Conservation (phyloP, 2,113 vertebrate species). For the Callorhinus ursinus region DNA sequence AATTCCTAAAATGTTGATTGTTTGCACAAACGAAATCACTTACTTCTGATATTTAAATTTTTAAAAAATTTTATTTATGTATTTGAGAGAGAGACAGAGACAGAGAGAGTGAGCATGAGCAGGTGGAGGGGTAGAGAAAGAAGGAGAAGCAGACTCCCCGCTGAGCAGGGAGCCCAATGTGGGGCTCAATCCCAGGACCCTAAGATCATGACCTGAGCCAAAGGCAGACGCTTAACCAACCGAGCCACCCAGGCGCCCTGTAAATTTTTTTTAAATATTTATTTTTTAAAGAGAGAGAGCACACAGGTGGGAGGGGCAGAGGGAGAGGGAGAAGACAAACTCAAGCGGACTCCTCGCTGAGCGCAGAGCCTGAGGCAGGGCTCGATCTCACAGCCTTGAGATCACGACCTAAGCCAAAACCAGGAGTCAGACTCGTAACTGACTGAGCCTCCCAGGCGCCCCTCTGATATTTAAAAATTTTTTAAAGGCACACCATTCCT, state of each 20-base stretch:
- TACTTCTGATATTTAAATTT: background rate
- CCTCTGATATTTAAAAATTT: background rate
- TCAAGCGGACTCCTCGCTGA: background rate
- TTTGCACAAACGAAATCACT: constrained; percentile 48
- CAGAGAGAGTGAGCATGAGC: too few species aligned
- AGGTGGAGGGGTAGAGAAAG: background rate
- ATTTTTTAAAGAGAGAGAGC: background rate
- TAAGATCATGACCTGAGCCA: too few species aligned
- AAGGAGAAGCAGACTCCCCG: background rate
- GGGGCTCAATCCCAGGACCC: too few species aligned
- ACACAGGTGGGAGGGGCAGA: background rate
- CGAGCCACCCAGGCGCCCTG: background rate
- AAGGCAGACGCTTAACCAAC: too few species aligned
- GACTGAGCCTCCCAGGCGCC: background rate
- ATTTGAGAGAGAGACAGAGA: background rate
- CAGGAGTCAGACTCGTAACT: background rate
- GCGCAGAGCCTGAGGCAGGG: rapidly evolving
- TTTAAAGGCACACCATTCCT: background rate
- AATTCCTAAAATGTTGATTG: background rate
- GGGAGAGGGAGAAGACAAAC: background rate
- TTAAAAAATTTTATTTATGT: background rate
- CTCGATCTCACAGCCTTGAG: background rate
- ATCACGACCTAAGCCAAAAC: background rate
- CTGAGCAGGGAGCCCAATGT: too few species aligned
- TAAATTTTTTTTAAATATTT: background rate